Conservation (phyloP, 2,888 invertebrate species). For the Parochlus steinenii region DNA sequence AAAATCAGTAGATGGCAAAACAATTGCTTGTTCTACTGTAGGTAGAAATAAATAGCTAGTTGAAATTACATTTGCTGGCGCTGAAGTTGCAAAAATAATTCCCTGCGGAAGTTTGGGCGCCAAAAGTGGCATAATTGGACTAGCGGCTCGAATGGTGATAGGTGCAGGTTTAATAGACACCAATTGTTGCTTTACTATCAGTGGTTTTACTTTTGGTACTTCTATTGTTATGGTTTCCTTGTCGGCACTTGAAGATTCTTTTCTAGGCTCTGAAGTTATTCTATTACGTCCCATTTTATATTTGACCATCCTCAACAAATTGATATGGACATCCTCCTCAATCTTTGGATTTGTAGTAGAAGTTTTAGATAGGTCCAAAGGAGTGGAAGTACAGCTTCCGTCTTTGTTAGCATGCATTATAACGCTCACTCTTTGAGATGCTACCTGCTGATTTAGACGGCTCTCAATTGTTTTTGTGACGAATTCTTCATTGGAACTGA, state of each 20-base stretch:
- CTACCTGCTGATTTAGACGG: constrained; percentile 24
- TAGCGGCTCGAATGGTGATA: neutral
- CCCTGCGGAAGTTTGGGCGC: constrained; percentile 16
- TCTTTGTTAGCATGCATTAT: constrained; percentile 75
- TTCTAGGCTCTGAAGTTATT: neutral
- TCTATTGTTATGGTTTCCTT: constrained; percentile 2
- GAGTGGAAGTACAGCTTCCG: constrained; percentile 42
- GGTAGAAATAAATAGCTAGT: constrained; percentile 15
- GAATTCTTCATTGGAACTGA: constrained; percentile 13
- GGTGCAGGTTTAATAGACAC: neutral
- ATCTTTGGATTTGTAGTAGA: constrained; percentile 9
- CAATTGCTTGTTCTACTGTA: constrained; percentile 20
- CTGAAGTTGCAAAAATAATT: constrained; percentile 14
- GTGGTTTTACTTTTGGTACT: neutral
- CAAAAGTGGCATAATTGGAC: constrained; percentile 14
- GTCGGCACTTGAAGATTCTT: neutral
- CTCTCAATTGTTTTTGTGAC: neutral
- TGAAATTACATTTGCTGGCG: constrained; percentile 9
- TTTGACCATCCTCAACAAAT: constrained; percentile 18
- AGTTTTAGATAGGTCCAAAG: neutral
- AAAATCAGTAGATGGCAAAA: constrained; percentile 18
- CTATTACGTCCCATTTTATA: constrained; percentile 26
- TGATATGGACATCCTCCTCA: constrained; percentile 12
- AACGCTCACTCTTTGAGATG: constrained; percentile 45
- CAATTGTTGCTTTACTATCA: neutral